phyloP scores from a whole-genome alignment of 2,113 vertebrate species.

The Poicephalus meyeri region DNA sequence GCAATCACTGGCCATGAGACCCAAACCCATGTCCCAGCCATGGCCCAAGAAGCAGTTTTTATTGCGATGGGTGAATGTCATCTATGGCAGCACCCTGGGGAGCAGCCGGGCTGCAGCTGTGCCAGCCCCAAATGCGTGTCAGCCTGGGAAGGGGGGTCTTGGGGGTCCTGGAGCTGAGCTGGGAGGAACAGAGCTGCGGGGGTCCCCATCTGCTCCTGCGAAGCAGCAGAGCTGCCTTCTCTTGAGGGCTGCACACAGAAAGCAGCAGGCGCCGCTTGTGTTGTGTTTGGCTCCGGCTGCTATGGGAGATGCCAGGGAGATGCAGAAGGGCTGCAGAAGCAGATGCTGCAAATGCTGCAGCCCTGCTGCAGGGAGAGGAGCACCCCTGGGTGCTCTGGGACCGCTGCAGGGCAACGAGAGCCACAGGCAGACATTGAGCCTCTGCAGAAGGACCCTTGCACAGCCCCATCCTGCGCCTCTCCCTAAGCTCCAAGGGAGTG shows the following conservation, averaged over 20 bases:
- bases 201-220: neutral
- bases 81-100: rapidly evolving
- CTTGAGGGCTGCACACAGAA: neutral
- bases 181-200: neutral
- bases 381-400: neutral
- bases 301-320: neutral
- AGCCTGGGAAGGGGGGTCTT: neutral
- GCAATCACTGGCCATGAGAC: rapidly evolving
- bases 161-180: neutral
- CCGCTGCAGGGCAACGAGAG: rapidly evolving
- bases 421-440: rapidly evolving
- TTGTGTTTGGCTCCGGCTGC: neutral
- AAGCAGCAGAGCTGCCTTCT: neutral
- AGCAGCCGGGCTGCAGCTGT: neutral
- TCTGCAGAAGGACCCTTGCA: neutral
- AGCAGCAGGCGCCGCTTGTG: neutral
- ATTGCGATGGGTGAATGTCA: neutral
- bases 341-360: neutral
- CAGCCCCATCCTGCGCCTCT: neutral
- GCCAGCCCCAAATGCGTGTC: rapidly evolving
- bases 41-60: neutral
- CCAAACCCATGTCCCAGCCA: rapidly evolving
- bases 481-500: neutral
- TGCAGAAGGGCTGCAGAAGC: neutral
- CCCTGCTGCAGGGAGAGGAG: neutral